Percentiles rank a stretch among this genome's conserved stretches.
Conservation (phyloP, 2,113 vertebrate species). For the Pteronura brasiliensis region DNA sequence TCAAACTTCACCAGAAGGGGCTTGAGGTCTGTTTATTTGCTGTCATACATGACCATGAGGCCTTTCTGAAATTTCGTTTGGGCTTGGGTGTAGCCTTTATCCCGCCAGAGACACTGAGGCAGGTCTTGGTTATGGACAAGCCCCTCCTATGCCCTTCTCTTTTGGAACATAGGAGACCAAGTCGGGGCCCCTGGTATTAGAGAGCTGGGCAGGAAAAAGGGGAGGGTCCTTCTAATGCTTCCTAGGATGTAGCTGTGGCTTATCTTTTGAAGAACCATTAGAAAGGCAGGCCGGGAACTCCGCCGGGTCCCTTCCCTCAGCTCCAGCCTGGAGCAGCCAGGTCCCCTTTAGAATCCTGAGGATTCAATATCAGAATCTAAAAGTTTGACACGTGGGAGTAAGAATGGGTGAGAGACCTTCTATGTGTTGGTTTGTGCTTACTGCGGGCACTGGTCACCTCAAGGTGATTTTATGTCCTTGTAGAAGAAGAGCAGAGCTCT, state of each 20-base stretch:
- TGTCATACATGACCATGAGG: background rate
- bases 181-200: background rate
- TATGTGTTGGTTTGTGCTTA: background rate
- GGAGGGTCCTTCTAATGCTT: background rate
- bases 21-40: background rate
- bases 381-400: background rate
- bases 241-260: background rate
- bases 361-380: background rate
- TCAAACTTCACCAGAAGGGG: background rate
- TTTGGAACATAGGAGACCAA: background rate
- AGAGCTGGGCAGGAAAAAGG: background rate
- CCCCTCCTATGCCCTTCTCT: background rate
- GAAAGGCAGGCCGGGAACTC: background rate
- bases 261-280: background rate
- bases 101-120: background rate
- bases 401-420: background rate
- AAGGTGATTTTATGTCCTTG: background rate
- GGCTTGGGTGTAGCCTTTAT: background rate
- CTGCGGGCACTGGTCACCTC: background rate
- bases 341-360: background rate
- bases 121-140: background rate
- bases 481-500: background rate
- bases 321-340: background rate
- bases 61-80: background rate
- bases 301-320: background rate